phyloP scores from a whole-genome alignment of 2,113 vertebrate genomes.

The Rhea americana region DNA sequence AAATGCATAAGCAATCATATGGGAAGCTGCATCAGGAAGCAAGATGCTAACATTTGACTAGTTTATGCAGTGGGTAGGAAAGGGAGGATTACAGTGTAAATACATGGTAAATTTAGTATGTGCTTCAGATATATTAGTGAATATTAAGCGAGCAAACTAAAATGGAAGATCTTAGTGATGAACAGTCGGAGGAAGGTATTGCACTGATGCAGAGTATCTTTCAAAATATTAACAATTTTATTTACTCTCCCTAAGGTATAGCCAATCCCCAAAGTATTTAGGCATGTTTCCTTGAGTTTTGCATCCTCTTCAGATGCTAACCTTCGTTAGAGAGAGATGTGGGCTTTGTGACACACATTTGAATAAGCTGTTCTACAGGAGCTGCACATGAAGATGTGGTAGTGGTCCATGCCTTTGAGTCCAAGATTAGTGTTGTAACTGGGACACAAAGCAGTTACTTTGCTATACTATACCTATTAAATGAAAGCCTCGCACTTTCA shows the following conservation, averaged over 20 bases:
- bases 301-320: not conserved
- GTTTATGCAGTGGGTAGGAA: not conserved
- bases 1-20: not conserved
- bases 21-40: not conserved
- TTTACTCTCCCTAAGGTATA: not conserved
- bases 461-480: accelerated
- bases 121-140: not conserved
- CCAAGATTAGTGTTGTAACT: not conserved
- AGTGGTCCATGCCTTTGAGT: not conserved
- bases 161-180: not conserved
- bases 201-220: not conserved
- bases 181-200: not conserved
- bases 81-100: not conserved
- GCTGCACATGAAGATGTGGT: not conserved
- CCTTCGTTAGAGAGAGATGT: not conserved
- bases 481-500: not conserved
- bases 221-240: not conserved
- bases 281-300: not conserved
- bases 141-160: not conserved
- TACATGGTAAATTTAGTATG: not conserved
- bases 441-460: not conserved
- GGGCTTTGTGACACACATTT: not conserved
- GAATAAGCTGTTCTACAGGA: not conserved
- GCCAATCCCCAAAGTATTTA: not conserved
- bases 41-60: not conserved